Base-by-base conservation (phyloP, 1,140 invertebrate species). In the Euwallacea fornicatus region DNA sequence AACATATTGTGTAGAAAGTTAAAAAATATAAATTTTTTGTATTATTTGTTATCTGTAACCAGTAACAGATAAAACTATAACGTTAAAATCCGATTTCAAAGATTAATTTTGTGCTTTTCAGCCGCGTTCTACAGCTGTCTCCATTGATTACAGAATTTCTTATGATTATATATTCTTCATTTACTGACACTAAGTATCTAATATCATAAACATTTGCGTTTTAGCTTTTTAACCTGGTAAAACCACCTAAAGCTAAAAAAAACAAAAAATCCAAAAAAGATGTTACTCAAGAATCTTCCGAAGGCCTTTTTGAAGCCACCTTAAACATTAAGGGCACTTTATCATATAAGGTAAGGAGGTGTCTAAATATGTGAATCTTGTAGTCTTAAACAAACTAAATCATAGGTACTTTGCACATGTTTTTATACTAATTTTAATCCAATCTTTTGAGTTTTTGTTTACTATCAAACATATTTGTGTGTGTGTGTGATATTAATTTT, bases 301-400 rank as follows among this genome's bases (percentile, higher is more conserved):
- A 74, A 16, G 66, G 83, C 72, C 80, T 80, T 3, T 83, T 83
- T 76, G 77, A 84, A 73, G 82, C 82, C 11, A 81, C 82, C 60
- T 79, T 82, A 58, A 65, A 75, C 13, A 81, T 81, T 74, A 79
- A 80, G 42, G 77, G 81, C 21, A 78, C 78, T 56, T 70, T 84
- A 10, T 80, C 81, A 69, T 81, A 83, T 75, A 81, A 82, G 78
- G 83, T 84, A 66, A 72, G 66, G 68, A 71, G 42, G 53, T 55
- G 61, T 64, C 64, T 55, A 11, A 41, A 33, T 16, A 33, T 13
- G 16, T 42, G 47, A 41, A 46, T n/a, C 42, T 15, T 44, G 61
- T 21, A 21, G 9, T 21, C 15, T 60, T 46, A 2, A 8, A n/a
- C 0, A 10, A 33, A 33, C 46, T 7, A 42, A 9, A 0, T 11